Conservation (phyloP, 2,797 vertebrate species). For the Helostoma temminkii region DNA sequence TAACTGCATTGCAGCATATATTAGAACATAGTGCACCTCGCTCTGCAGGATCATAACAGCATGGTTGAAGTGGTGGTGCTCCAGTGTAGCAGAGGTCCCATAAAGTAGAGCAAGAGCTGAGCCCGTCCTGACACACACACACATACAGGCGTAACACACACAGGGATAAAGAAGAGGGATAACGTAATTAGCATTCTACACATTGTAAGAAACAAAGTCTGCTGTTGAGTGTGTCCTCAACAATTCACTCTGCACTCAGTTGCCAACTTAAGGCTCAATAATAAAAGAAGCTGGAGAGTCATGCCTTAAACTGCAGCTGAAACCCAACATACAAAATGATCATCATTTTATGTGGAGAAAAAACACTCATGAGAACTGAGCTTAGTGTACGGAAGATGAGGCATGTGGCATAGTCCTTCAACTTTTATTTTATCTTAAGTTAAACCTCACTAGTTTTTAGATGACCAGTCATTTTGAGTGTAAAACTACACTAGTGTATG, state of each 20-base stretch:
- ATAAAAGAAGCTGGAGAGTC: conserved; percentile 51
- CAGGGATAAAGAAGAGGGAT: conserved; percentile 43
- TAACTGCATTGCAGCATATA: conserved; percentile 68
- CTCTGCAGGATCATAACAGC: conserved; percentile 99
- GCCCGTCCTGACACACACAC: conserved; percentile 88
- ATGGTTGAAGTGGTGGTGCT: conserved; percentile 99
- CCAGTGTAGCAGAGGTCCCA: conserved; percentile 97
- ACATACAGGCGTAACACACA: conserved; percentile 41
- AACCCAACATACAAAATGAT: conserved; percentile 25
- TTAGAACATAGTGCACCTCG: conserved; percentile 86
- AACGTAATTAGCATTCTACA: conserved; percentile 53
- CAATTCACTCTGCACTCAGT: conserved; percentile 35
- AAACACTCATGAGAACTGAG: too few relatives aligned
- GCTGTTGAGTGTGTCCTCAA: conserved; percentile 33
- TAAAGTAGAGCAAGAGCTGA: conserved; percentile 97
- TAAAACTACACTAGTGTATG: too few relatives aligned
- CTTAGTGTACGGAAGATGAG: background rate
- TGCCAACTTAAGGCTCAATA: conserved; percentile 34
- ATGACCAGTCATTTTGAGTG: background rate
- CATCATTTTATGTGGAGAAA: conserved; percentile 8
- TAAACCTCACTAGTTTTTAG: background rate
- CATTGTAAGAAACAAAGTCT: conserved; percentile 46
- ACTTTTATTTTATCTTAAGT: background rate
- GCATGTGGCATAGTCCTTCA: background rate
- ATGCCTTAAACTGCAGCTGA: conserved; percentile 44